These are phyloP conservation scores for Caiman crocodilus DNA, from an alignment of 2,797 vertebrate genomes.

Conservation along the genomic window DNA sequence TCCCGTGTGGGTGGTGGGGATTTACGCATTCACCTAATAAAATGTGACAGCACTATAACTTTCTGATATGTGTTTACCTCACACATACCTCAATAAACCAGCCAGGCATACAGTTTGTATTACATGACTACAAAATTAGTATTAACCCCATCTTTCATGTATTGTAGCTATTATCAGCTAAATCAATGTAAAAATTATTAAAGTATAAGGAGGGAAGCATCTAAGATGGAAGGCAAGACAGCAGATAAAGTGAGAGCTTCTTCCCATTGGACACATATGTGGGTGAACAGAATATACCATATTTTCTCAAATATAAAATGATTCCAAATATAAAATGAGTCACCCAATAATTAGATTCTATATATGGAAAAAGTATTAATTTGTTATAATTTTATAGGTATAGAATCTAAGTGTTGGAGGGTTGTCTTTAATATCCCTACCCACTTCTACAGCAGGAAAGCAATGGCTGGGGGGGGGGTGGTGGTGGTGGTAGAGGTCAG, in stretches of 20 bases:
- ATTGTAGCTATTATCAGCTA: neutral
- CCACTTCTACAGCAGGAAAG: too few relatives aligned
- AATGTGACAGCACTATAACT: neutral
- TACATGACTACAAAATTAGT: neutral
- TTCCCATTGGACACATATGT: accelerated
- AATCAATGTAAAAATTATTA: neutral
- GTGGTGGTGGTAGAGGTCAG: too few relatives aligned
- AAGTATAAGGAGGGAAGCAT: neutral
- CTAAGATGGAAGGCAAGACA: neutral
- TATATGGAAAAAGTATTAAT: too few relatives aligned
- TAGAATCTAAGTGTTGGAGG: too few relatives aligned
- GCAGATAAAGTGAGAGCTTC: accelerated
- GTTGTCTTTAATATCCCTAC: too few relatives aligned
- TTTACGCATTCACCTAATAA: neutral
- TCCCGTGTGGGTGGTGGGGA: neutral
- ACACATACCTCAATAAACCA: neutral
- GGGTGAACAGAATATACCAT: neutral
- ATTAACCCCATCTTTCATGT: neutral
- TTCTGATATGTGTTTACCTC: accelerated
- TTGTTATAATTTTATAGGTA: too few relatives aligned
- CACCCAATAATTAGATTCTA: too few relatives aligned
- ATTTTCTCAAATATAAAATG: too few relatives aligned
- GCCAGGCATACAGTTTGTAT: neutral
- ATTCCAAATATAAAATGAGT: too few relatives aligned
- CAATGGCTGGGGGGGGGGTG: too few relatives aligned